Percentiles rank a stretch among this genome's conserved stretches.
phyloP scores from a whole-genome alignment of 2,888 invertebrate species.

The Halocaridina rubra region DNA sequence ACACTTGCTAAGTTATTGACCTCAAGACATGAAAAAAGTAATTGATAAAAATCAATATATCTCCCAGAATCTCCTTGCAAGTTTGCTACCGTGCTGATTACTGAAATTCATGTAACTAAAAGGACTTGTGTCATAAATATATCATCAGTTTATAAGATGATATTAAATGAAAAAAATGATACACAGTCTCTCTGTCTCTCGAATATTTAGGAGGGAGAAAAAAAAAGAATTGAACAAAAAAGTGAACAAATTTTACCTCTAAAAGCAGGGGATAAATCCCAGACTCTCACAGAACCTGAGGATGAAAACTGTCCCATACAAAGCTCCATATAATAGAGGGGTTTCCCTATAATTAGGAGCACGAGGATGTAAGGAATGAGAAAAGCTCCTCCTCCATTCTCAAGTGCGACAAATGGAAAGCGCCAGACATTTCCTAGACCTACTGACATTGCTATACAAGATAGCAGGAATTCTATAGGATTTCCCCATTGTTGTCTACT shows the following conservation, averaged over 20 bases:
- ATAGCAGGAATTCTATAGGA: conserved; percentile 76
- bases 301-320: conserved; percentile 85
- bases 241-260: too few relatives aligned
- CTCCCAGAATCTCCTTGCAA: not conserved
- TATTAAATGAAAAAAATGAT: too few relatives aligned
- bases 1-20: not conserved
- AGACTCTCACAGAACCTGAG: conserved; percentile 78
- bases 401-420: conserved; percentile 64
- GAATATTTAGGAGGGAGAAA: too few relatives aligned
- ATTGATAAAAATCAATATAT: not conserved
- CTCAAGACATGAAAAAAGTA: not conserved
- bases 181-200: too few relatives aligned
- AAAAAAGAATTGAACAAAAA: too few relatives aligned
- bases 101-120: too few relatives aligned
- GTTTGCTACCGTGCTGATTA: too few relatives aligned
- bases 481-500: conserved; percentile 72
- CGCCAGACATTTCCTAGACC: conserved; percentile 75
- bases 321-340: conserved; percentile 87
- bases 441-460: conserved; percentile 79
- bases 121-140: too few relatives aligned
- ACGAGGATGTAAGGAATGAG: conserved; percentile 77
- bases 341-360: conserved; percentile 74
- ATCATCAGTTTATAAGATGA: too few relatives aligned
- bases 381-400: conserved; percentile 70
- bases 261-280: conserved; percentile 63